phyloP scores from a whole-genome alignment of 2,113 vertebrate species.

The Panthera tigris region DNA sequence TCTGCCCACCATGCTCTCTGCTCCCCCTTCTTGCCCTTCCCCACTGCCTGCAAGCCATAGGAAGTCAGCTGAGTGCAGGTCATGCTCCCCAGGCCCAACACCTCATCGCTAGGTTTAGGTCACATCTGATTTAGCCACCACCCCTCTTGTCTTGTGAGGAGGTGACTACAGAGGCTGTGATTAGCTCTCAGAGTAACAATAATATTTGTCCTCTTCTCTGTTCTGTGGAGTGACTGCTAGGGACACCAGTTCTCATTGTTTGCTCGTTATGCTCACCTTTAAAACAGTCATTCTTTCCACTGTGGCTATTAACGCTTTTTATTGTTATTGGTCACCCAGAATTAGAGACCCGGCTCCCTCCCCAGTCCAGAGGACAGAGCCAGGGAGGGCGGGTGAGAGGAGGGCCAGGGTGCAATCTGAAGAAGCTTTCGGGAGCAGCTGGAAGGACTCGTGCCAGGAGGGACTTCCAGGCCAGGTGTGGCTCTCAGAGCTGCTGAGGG shows the following conservation, averaged over 20 bases:
- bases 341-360: background rate
- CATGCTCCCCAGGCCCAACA: background rate
- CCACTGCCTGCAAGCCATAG: background rate
- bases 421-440: background rate
- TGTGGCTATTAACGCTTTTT: background rate
- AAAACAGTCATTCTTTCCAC: conserved; percentile 1
- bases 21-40: background rate
- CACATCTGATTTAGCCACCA: background rate
- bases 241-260: background rate
- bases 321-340: conserved; percentile 32
- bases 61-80: background rate
- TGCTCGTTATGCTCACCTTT: background rate
- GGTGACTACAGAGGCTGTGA: background rate
- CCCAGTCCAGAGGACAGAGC: background rate
- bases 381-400: background rate
- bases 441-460: background rate
- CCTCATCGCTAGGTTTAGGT: background rate
- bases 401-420: background rate
- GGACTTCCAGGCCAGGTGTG: background rate
- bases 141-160: background rate
- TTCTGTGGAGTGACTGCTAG: background rate
- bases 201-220: conserved; percentile 39
- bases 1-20: background rate
- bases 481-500: background rate
- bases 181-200: conserved; percentile 7